These are phyloP conservation scores for Harlomillsia oculata DNA, from an alignment of 1,140 invertebrate species.

Conservation along the genomic window DNA sequence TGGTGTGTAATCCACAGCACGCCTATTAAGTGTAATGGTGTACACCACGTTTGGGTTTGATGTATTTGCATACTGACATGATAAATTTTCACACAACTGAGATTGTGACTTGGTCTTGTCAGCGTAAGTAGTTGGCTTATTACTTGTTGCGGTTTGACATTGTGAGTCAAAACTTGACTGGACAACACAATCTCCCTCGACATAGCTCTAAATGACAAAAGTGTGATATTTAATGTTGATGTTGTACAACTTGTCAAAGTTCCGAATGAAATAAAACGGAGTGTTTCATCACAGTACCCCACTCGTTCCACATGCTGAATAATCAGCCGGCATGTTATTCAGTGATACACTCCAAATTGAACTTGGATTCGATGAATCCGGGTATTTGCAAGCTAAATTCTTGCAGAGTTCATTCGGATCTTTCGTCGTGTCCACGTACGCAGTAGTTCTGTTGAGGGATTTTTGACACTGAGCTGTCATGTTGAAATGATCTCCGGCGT, in stretches of 20 bases:
- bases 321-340: conserved; percentile 3
- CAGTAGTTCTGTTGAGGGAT: neutral
- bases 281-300: neutral
- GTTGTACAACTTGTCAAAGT: neutral
- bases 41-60: neutral
- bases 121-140: neutral
- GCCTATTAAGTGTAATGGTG: neutral
- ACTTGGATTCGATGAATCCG: neutral
- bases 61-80: neutral
- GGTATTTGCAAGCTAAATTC: conserved; percentile 1
- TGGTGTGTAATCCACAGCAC: too few species aligned
- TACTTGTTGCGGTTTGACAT: neutral
- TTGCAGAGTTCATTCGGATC: neutral
- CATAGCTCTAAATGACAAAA: neutral
- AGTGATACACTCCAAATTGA: neutral
- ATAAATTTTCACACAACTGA: neutral
- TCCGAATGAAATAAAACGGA: neutral
- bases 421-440: neutral
- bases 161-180: neutral
- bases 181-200: conserved; percentile 2
- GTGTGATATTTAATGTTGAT: neutral
- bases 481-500: conserved; percentile 9
- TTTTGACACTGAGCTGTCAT: conserved; percentile 6
- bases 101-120: neutral
- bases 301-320: neutral